Evolutionary conservation across 2,888 invertebrate species (phyloP).

Genomic region (Uropetala carovei): DNA sequence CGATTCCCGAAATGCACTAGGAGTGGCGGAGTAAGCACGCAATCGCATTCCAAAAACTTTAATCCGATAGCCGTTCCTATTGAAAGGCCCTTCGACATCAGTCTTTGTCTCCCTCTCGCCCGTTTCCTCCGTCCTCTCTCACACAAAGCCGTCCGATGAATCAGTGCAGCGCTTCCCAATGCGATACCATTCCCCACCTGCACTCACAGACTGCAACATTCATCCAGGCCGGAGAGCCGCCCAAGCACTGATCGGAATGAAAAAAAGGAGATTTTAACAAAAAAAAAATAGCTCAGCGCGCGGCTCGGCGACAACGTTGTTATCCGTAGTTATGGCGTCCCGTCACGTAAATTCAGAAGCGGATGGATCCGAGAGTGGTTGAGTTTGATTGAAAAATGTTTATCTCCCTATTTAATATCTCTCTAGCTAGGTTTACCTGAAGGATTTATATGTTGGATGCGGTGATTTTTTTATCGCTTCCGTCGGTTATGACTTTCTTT

Average conservation of each 20-base stretch:
- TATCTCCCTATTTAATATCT: no score
- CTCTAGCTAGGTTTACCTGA: no score
- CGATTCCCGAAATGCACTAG: not conserved
- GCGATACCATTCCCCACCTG: constrained; percentile 7
- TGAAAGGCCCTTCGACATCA: not conserved
- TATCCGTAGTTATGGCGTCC: not conserved
- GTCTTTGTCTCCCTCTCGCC: not conserved
- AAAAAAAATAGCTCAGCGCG: no score
- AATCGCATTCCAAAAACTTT: not conserved
- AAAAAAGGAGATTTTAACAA: not conserved
- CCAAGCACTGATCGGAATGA: not conserved
- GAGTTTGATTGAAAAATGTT: not conserved
- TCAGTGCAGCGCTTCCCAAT: not conserved
- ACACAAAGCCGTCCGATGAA: constrained; percentile 1
- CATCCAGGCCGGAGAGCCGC: not conserved
- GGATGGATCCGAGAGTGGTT: not conserved
- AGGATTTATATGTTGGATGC: no score
- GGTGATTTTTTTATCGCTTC: no score
- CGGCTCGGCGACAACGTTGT: not conserved
- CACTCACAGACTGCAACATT: constrained; percentile 28
- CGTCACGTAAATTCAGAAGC: not conserved
- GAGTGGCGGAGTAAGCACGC: not conserved
- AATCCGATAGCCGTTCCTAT: not conserved
- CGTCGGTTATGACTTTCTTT: no score
- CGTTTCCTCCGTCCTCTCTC: not conserved